Base-by-base conservation (phyloP, 2,113 vertebrate species). In the Bambusicola thoracicus region DNA sequence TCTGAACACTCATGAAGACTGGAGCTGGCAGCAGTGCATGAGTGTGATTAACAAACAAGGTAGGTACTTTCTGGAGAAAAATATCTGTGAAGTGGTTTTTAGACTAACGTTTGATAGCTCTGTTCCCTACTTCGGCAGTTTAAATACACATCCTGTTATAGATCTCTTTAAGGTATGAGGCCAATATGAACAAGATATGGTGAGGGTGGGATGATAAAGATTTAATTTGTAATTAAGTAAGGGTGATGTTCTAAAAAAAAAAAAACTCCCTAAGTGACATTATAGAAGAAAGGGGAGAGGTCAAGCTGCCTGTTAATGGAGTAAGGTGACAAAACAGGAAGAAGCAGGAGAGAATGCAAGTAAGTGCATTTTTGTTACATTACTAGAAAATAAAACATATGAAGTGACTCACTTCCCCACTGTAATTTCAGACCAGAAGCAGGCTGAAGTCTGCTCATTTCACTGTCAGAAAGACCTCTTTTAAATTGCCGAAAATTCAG, bases 21-120 rank as follows among this genome's bases (percentile, higher is more conserved):
- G 5, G 29, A 59, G 59, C 22, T n/a, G 8, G 10, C 5, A 63
- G 59, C 5, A 41, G 29, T 8, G n/a, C 44, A 46, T 5, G 12
- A 21, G 40, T 0, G 2, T 0, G 32, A 25, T 6, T 0, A 14
- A 73, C 58, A 44, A 53, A n/a, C 4, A 20, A 61, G 8, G n/a
- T 21, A 63, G 53, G n/a, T 16, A 29, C 59, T 77, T 79, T n/a
- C 59, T 41, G 34, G 44, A 48, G 18, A 49, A 61, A 86, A 77
- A 44, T 12, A 7, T 1, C 0, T 4, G 22, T 22, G 34, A 80
- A 22, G 11, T 30, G 15, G 22, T 66, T 38, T 65, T 30, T 9
- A n/a, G 51, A 66, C 18, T 0, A 51, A 49, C 13, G 11, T 12
- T 34, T 8, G 7, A 20, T 1, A 36, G 34, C 1, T 27, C 62